Evolutionary conservation across 2,888 invertebrate genomes (phyloP), one percentile per base, ranked within the genome.

Genomic region (Oegoconia quadripuncta): DNA sequence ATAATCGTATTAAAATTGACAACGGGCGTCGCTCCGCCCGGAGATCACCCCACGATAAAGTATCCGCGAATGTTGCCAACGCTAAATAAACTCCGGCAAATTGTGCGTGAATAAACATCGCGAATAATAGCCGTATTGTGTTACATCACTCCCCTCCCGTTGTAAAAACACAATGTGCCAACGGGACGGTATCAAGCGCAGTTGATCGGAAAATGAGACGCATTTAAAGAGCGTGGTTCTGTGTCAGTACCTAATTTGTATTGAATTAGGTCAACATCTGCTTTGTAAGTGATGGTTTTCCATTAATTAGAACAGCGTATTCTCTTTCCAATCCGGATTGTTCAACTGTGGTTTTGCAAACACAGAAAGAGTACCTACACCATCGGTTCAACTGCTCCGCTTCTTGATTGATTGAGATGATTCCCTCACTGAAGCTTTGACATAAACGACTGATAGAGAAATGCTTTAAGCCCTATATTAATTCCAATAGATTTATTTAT

Each of bases 51-150:
- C 27, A 23, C 27, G 12, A 13, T 13, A 26, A 26, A 27, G 27
- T 27, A 27, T 13, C 27, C 27, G 57, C 52, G 54, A 69, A 63
- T 80, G 82, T 81, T 75, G 80, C 78, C 74, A 82, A 56, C 64
- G 64, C 71, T 74, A 71, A 78, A 83, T 79, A 83, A 83, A 84
- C 83, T 33, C 20, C 60, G 52, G 79, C 84, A 86, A 87, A 87
- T 86, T 86, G 86, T 82, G 80, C 86, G 82, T 83, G 82, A 68
- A 78, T 75, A 82, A 84, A 84, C 82, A 86, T 60, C 52, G 68
- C 52, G 63, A 64, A 84, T 83, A 83, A 84, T 83, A 80, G 77
- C 61, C 42, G 74, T 74, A 83, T 86, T 84, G 83, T 84, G 74
- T 78, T 78, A 72, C 71, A 28, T 59, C 55, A 63, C 60, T 51